Conservation (phyloP, 1,140 invertebrate species). For the Bradysia coprophila region DNA sequence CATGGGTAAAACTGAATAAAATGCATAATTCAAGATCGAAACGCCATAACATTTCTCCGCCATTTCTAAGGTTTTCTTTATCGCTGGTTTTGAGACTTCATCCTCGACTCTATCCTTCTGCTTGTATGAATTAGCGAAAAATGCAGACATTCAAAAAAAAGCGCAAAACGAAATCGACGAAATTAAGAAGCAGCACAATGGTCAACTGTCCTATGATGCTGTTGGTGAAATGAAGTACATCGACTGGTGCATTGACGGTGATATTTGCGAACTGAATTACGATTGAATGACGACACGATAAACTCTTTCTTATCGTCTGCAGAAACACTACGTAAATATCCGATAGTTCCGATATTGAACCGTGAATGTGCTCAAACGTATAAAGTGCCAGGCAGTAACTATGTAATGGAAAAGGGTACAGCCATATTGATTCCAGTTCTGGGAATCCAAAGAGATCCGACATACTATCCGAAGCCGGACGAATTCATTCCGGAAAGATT, state of each 20-base stretch:
- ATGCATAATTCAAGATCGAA: background rate
- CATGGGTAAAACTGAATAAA: constrained; percentile 7
- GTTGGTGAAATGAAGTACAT: constrained; percentile 28
- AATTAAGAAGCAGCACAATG: constrained; percentile 17
- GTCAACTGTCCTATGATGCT: constrained; percentile 20
- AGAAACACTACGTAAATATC: constrained; percentile 37
- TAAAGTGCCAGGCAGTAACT: constrained; percentile 25
- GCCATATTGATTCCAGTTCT: constrained; percentile 30
- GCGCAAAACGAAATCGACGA: constrained; percentile 32
- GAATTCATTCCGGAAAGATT: constrained; percentile 50
- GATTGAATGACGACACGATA: background rate
- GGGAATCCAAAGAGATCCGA: constrained; percentile 40
- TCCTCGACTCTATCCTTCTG: constrained; percentile 33
- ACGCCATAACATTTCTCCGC: background rate
- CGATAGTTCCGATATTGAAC: constrained; percentile 29
- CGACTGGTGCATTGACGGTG: constrained; percentile 30
- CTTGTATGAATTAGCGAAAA: constrained; percentile 33
- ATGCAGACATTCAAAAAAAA: constrained; percentile 38
- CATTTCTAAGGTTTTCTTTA: constrained; percentile 15
- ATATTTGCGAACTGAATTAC: constrained; percentile 2
- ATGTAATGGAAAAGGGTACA: constrained; percentile 28
- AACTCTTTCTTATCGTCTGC: constrained; percentile 4
- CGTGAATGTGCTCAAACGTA: constrained; percentile 29
- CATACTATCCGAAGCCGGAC: constrained; percentile 40
- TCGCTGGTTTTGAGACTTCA: constrained; percentile 28